Conservation (phyloP, 1,140 invertebrate genomes). For the Trichonephila clavipes region DNA sequence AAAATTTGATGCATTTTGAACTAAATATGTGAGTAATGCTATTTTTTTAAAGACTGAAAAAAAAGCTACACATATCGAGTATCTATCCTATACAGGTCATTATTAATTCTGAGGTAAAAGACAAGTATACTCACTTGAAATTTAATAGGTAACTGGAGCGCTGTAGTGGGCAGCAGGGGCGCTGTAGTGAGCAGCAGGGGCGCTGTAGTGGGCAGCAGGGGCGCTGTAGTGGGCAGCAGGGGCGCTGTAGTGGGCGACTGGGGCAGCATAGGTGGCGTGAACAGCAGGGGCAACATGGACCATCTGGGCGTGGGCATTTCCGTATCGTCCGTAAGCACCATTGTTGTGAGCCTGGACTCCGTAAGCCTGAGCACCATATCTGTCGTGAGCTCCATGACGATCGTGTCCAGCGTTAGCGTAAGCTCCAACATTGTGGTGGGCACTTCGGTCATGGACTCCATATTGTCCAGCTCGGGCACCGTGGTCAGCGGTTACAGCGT, state of each 20-base stretch:
- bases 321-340: conserved; percentile 57
- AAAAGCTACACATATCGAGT: no score
- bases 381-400: conserved; percentile 57
- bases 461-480: conserved; percentile 55
- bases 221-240: conserved; percentile 24
- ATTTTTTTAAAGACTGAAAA: no score
- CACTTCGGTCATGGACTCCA: conserved; percentile 50
- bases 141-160: conserved; percentile 27
- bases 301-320: conserved; percentile 55
- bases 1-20: no score
- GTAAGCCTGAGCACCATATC: conserved; percentile 57
- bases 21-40: no score
- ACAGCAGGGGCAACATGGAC: conserved; percentile 41
- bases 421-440: conserved; percentile 66
- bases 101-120: no score
- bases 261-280: conserved; percentile 26
- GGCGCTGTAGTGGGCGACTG: conserved; percentile 20
- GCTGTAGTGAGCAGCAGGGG: conserved; percentile 24
- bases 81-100: no score
- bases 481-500: conserved; percentile 62
- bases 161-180: conserved; percentile 24
- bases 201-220: conserved; percentile 25
- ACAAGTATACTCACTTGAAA: background rate
- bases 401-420: conserved; percentile 67
- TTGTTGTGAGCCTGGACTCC: conserved; percentile 54